Evolutionary conservation across 1,140 invertebrate species (phyloP), one percentile per base, ranked within the genome.

Genomic region (Philotrypesis tridentata): DNA sequence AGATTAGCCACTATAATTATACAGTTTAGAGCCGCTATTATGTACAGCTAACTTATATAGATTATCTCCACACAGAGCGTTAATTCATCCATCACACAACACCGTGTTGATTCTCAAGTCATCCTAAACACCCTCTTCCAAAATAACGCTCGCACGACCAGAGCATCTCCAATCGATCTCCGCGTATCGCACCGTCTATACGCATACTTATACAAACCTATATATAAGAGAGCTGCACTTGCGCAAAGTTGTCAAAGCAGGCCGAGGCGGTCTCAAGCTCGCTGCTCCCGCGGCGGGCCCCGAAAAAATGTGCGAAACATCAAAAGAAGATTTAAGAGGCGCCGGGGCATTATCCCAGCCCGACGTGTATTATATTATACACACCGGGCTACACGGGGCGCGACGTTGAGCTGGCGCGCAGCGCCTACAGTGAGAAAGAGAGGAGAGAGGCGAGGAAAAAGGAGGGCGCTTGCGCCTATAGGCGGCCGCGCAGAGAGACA

Each of bases 381-480:
- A 14, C 75, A 25, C 40, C 37, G 33, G 37, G n/a, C 27, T n/a
- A 40, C 31, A 8, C 48, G 27, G 31, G 37, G 31, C 31, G 55
- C 55, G 73, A 60, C 23, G 31, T 1, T 25, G 43, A 25, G 40
- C n/a, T n/a, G 21, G 25, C 29, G 61, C n/a, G n/a, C n/a, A n/a
- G n/a, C n/a, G n/a, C n/a, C n/a, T n/a, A n/a, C n/a, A n/a, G n/a
- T n/a, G n/a, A n/a, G n/a, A n/a, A n/a, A n/a, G n/a, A n/a, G n/a
- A n/a, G n/a, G n/a, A n/a, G n/a, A n/a, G n/a, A n/a, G n/a, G n/a
- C 63, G 70, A 63, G 27, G 23, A 29, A 55, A 72, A 79, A 80
- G 79, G 37, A 74, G 68, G 70, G 60, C 79, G 37, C 70, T n/a
- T 65, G n/a, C n/a, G n/a, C n/a, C n/a, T n/a, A n/a, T n/a, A n/a